Evolutionary conservation across 2,888 invertebrate species (phyloP).

Genomic region (Girardia tigrina): DNA sequence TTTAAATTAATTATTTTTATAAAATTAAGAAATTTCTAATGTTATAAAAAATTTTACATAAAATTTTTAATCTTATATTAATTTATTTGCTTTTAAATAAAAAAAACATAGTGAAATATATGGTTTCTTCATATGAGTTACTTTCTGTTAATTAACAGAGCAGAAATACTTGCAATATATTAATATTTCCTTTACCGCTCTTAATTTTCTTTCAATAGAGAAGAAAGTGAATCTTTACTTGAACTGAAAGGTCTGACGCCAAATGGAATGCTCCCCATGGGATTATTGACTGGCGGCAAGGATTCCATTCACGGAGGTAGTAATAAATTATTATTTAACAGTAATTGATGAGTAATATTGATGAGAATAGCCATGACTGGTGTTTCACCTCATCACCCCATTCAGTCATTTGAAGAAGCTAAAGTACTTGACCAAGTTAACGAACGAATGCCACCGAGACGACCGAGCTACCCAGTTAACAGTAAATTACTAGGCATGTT

Average conservation of each 20-base stretch:
- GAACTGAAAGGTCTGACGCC: constrained; percentile 96
- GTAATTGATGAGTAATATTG: too few relatives aligned
- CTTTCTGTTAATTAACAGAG: too few relatives aligned
- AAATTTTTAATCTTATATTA: too few relatives aligned
- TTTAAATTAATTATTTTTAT: too few relatives aligned
- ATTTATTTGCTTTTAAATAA: too few relatives aligned
- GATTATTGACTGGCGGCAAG: constrained; percentile 88
- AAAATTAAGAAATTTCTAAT: too few relatives aligned
- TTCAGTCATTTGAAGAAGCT: constrained; percentile 94
- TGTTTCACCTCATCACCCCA: constrained; percentile 49
- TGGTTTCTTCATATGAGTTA: too few relatives aligned
- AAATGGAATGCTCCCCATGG: constrained; percentile 86
- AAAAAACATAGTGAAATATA: too few relatives aligned
- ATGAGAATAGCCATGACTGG: constrained; percentile 20
- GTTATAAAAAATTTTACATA: too few relatives aligned
- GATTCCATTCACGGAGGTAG: constrained; percentile 82
- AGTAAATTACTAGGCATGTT: background rate
- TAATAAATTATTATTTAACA: too few relatives aligned
- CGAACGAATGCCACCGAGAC: constrained; percentile 90
- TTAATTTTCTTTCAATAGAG: constrained; percentile 62
- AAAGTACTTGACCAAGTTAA: constrained; percentile 95
- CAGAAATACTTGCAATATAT: too few relatives aligned
- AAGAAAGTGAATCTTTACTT: constrained; percentile 96
- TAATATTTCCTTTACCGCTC: too few relatives aligned
- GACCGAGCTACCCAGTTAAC: background rate